Percentiles rank a stretch among this genome's conserved stretches.
Conservation (phyloP, 2,888 invertebrate species). For the Stenolophus ochropezus region DNA sequence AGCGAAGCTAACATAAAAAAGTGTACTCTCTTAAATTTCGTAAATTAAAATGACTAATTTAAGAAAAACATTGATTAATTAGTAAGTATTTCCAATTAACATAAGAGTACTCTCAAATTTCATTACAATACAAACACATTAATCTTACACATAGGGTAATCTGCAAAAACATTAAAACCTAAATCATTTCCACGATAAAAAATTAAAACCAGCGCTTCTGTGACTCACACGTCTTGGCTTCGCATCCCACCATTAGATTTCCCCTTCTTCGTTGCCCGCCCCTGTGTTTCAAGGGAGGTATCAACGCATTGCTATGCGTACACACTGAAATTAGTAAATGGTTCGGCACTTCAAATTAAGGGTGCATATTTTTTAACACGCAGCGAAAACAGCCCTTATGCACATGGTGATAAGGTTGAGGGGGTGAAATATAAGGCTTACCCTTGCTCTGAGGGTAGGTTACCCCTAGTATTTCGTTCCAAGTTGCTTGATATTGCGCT, state of each 20-base stretch:
- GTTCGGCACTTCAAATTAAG: slow-evolving; percentile 21
- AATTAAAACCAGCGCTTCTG: slow-evolving; percentile 40
- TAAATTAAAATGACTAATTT: neutral
- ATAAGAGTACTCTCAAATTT: slow-evolving; percentile 35
- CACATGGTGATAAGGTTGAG: neutral
- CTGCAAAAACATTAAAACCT: slow-evolving; percentile 46
- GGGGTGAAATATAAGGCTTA: slow-evolving; percentile 33
- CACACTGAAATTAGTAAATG: slow-evolving; percentile 29
- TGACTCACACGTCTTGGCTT: slow-evolving; percentile 49
- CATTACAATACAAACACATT: slow-evolving; percentile 35
- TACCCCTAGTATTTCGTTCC: slow-evolving; percentile 43
- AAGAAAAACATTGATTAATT: neutral
- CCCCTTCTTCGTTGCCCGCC: neutral
- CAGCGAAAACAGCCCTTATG: slow-evolving; percentile 33
- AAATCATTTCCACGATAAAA: slow-evolving; percentile 47
- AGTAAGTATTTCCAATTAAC: neutral
- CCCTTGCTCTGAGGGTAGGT: slow-evolving; percentile 16
- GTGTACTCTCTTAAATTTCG: too few species aligned
- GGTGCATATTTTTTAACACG: slow-evolving; percentile 46
- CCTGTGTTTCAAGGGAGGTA: neutral
- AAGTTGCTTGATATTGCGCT: slow-evolving; percentile 27
- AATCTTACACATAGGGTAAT: slow-evolving; percentile 35
- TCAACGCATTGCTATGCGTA: neutral
- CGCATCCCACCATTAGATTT: slow-evolving; percentile 26
- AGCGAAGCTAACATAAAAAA: too few species aligned